Percentiles rank a stretch among this genome's conserved stretches.
These are phyloP conservation scores for Characodon lateralis DNA, from an alignment of 2,797 vertebrate genomes.

Conservation along the genomic window DNA sequence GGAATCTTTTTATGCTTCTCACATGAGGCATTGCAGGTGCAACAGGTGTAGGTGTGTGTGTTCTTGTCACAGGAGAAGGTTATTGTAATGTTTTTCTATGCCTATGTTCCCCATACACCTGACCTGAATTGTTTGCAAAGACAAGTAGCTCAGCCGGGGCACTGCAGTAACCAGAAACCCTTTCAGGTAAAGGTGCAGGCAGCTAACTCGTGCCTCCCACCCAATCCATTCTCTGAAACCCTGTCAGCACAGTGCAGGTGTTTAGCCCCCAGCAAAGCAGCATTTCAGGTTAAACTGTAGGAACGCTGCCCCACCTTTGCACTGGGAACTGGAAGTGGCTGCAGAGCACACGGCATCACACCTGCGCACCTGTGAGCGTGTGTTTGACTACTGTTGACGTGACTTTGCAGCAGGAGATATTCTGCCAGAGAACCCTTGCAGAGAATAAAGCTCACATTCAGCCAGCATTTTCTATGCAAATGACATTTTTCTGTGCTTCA, in stretches of 20 bases:
- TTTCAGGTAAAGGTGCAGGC: conserved; percentile 40
- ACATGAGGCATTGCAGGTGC: conserved; percentile 68
- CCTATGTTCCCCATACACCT: conserved; percentile 61
- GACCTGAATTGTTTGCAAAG: conserved; percentile 61
- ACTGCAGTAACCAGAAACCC: conserved; percentile 70
- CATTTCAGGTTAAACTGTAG: conserved; percentile 79
- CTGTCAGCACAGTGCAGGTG: conserved; percentile 71
- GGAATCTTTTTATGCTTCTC: conserved; percentile 70
- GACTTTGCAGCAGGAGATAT: conserved; percentile 61
- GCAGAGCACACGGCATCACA: conserved; percentile 60
- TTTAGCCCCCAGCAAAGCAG: conserved; percentile 78
- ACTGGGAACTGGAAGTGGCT: conserved; percentile 56
- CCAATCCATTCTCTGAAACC: conserved; percentile 28
- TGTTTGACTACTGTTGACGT: conserved; percentile 29
- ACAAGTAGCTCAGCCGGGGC: conserved; percentile 53
- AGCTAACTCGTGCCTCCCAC: background rate
- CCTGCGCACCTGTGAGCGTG: conserved; percentile 62
- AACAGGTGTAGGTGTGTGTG: conserved; percentile 73
- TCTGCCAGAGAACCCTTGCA: conserved; percentile 3
- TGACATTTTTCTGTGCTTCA: conserved; percentile 14
- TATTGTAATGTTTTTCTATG: conserved; percentile 73
- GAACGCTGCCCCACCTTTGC: conserved; percentile 71
- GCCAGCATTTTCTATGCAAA: conserved; percentile 25
- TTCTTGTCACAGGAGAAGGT: conserved; percentile 55
- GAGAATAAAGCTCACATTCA: conserved; percentile 22